Conservation (phyloP, 2,797 vertebrate species). For the Champsocephalus gunnari region DNA sequence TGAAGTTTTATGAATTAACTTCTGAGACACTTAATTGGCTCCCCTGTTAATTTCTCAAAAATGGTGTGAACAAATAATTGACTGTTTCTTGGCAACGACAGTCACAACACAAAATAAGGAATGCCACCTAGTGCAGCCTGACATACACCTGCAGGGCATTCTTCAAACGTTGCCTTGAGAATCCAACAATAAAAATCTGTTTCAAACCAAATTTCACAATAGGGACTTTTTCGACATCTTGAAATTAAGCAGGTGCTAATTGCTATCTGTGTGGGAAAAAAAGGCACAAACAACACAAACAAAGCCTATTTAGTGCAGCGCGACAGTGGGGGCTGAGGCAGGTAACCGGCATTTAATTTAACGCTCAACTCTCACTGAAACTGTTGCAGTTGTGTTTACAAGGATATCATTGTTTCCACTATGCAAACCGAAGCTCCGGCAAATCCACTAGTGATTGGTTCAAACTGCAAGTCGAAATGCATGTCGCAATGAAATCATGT, state of each 20-base stretch:
- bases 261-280: conserved; percentile 31
- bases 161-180: conserved; percentile 23
- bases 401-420: conserved; percentile 33
- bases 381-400: conserved; percentile 39
- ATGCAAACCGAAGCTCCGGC: conserved; percentile 15
- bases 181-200: conserved; percentile 7
- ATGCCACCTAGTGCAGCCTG: conserved; percentile 10
- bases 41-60: conserved; percentile 18
- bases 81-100: conserved; percentile 20
- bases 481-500: conserved; percentile 33
- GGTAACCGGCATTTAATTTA: conserved; percentile 38
- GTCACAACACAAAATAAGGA: conserved; percentile 18
- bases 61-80: conserved; percentile 22
- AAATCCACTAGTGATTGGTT: conserved; percentile 49
- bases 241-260: conserved; percentile 56
- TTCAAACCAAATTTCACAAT: conserved; percentile 22
- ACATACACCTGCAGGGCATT: conserved; percentile 45
- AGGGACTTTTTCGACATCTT: conserved; percentile 17
- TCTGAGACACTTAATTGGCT: conserved; percentile 15
- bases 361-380: conserved; percentile 34
- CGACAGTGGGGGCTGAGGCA: conserved; percentile 14
- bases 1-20: conserved; percentile 20
- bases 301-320: conserved; percentile 20
- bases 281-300: conserved; percentile 23
- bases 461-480: conserved; percentile 41